These are phyloP conservation scores for Aeoliscus strigatus DNA, from an alignment of 2,797 vertebrate species.

Conservation along the genomic window DNA sequence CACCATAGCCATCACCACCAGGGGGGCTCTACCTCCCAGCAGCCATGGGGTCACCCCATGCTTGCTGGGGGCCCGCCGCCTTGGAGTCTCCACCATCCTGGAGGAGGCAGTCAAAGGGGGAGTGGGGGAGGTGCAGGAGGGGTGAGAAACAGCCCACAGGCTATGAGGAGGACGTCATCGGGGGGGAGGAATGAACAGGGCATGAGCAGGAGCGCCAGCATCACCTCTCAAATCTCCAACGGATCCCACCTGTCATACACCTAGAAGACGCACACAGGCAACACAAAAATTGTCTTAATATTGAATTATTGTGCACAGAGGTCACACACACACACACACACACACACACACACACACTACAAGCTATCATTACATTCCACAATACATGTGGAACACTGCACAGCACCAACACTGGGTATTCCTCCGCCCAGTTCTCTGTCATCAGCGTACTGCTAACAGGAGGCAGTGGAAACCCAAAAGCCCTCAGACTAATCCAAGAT, in stretches of 20 bases:
- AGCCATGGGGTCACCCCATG: slow-evolving; percentile 93
- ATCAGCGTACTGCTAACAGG: slow-evolving; percentile 22
- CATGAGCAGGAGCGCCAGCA: slow-evolving; percentile 99
- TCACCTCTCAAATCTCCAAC: slow-evolving; percentile 99
- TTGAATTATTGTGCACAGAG: slow-evolving; percentile 16
- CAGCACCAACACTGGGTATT: slow-evolving; percentile 22
- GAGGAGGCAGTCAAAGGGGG: slow-evolving; percentile 86
- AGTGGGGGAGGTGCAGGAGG: slow-evolving; percentile 83
- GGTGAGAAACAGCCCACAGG: slow-evolving; percentile 97
- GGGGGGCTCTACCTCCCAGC: slow-evolving; percentile 69
- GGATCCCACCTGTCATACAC: slow-evolving; percentile 98
- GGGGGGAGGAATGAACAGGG: slow-evolving; percentile 95
- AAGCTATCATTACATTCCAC: slow-evolving; percentile 13
- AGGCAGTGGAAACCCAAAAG: slow-evolving; percentile 58
- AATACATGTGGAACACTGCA: slow-evolving; percentile 10
- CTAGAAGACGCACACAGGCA: slow-evolving; percentile 66
- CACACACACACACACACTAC: slow-evolving; percentile 25
- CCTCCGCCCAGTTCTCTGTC: slow-evolving; percentile 10
- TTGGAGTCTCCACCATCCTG: slow-evolving; percentile 89
- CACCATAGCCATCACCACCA: slow-evolving; percentile 71
- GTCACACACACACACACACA: slow-evolving; percentile 35
- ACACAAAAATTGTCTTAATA: slow-evolving; percentile 19
- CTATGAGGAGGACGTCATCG: slow-evolving; percentile 92
- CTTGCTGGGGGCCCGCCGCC: slow-evolving; percentile 87
- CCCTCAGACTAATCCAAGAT: slow-evolving; percentile 14